These are phyloP conservation scores for Prolemur simus DNA, from an alignment of 2,113 vertebrate species.

Conservation along the genomic window DNA sequence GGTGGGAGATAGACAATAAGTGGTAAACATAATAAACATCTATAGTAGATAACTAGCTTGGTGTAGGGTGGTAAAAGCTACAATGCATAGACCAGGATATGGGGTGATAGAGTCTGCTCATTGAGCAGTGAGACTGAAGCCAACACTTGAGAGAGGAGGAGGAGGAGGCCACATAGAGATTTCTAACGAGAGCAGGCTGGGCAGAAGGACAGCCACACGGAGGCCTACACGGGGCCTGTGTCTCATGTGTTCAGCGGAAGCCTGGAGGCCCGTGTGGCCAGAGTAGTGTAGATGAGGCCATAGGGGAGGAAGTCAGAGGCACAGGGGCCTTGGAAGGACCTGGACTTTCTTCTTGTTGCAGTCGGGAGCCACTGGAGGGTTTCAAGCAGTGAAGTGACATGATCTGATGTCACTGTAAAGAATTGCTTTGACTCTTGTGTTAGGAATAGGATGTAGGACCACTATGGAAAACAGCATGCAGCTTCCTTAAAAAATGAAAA, in stretches of 20 bases:
- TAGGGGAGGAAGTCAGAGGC: neutral
- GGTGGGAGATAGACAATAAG: neutral
- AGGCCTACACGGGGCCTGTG: neutral
- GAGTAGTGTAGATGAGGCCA: neutral
- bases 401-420: neutral
- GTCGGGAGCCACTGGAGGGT: neutral
- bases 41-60: neutral
- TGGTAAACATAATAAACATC: neutral
- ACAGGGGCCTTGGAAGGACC: no score
- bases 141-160: neutral
- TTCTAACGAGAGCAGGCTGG: neutral
- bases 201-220: neutral
- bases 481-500: neutral
- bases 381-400: neutral
- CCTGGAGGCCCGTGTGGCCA: neutral
- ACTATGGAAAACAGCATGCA: neutral
- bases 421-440: neutral
- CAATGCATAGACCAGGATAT: neutral
- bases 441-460: neutral
- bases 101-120: neutral
- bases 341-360: neutral
- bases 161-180: neutral
- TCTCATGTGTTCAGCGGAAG: rapidly evolving
- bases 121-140: neutral
- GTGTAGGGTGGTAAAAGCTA: neutral